phyloP scores from a whole-genome alignment of 2,888 invertebrate genomes.

The Melipona bicolor region DNA sequence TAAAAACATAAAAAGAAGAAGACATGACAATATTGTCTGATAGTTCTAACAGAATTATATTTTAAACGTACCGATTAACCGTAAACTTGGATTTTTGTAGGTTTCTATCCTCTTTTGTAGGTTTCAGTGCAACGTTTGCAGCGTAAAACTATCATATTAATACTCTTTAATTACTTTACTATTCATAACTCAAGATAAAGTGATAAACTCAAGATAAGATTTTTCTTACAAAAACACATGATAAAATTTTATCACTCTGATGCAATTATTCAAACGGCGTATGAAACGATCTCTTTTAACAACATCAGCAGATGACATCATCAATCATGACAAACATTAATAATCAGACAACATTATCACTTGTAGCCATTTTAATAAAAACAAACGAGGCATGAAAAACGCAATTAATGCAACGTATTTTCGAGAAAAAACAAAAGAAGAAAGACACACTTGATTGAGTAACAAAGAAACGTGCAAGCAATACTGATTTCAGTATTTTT shows the following conservation, averaged over 20 bases:
- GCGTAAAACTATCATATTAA: background rate
- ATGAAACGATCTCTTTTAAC: background rate
- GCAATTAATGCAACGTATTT: background rate
- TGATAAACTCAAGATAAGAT: background rate
- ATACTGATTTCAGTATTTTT: background rate
- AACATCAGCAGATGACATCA: background rate
- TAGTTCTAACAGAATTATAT: background rate
- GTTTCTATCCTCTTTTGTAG: slow-evolving; percentile 19
- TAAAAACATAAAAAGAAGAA: too few relatives aligned
- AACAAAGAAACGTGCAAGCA: background rate
- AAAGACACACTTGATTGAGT: too few relatives aligned
- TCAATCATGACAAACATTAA: too few relatives aligned
- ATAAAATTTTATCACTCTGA: background rate
- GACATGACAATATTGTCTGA: background rate
- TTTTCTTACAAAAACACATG: background rate
- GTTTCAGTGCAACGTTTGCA: slow-evolving; percentile 2
- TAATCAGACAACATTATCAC: slow-evolving; percentile 1
- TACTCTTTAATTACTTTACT: background rate
- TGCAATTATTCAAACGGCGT: background rate
- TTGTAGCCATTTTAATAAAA: background rate
- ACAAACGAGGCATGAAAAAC: too few relatives aligned
- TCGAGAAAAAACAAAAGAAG: background rate
- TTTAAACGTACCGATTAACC: background rate
- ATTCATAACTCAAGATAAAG: background rate
- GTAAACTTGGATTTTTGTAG: slow-evolving; percentile 29